These are phyloP conservation scores for Lithophane semibrunnea DNA, from an alignment of 2,888 invertebrate genomes.

Conservation along the genomic window DNA sequence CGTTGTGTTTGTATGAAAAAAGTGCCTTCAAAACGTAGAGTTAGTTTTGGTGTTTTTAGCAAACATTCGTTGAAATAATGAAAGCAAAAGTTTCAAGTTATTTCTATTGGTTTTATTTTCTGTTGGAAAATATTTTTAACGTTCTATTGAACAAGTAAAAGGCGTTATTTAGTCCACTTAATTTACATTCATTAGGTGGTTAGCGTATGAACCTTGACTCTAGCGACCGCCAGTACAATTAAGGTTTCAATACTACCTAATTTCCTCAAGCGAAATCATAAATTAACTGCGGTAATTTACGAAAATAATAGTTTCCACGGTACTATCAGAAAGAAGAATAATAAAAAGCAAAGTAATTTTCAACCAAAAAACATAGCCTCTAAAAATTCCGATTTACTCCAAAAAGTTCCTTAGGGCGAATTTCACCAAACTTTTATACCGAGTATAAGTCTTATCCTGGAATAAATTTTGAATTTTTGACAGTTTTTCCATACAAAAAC, in stretches of 20 bases:
- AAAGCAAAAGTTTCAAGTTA: neutral
- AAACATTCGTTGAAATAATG: constrained; percentile 1
- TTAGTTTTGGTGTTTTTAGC: neutral
- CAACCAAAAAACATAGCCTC: neutral
- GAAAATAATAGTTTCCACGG: constrained; percentile 34
- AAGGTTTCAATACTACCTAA: constrained; percentile 16
- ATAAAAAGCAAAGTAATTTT: constrained; percentile 18
- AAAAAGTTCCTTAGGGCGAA: constrained; percentile 12
- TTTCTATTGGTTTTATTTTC: neutral
- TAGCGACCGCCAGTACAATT: neutral
- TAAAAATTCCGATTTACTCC: constrained; percentile 3
- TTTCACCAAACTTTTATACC: no score
- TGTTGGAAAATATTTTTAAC: neutral
- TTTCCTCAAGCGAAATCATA: constrained; percentile 38
- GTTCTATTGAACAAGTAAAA: neutral
- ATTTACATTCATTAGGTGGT: neutral
- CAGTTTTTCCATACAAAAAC: no score
- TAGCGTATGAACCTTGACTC: constrained; percentile 22
- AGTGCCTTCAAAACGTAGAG: neutral
- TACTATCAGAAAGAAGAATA: constrained; percentile 22
- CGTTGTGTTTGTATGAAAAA: constrained; percentile 4
- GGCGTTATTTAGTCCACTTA: neutral
- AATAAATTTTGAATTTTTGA: no score
- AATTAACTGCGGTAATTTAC: constrained; percentile 14
- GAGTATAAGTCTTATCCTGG: no score